Evolutionary conservation across 2,797 vertebrate species (phyloP).

Genomic region (Trachurus trachurus): DNA sequence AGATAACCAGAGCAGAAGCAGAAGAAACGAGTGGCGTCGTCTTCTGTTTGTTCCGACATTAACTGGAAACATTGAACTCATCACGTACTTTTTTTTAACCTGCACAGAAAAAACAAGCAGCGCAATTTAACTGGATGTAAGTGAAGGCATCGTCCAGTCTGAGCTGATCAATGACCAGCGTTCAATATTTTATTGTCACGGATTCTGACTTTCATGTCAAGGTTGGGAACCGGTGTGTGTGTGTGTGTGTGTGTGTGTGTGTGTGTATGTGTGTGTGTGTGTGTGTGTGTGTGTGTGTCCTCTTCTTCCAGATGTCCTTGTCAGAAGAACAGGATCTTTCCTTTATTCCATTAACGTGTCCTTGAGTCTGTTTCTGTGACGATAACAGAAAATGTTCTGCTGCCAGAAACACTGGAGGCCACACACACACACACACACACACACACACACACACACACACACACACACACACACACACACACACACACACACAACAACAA

Average conservation of each 20-base stretch:
- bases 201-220: conserved; percentile 21
- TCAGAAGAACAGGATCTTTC: conserved; percentile 40
- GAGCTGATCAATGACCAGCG: background rate
- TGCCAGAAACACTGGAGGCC: conserved; percentile 24
- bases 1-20: too few relatives aligned
- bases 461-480: too few relatives aligned
- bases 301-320: conserved; percentile 40
- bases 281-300: background rate
- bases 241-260: conserved; percentile 10
- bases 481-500: too few relatives aligned
- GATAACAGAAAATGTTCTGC: conserved; percentile 60
- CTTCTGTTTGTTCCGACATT: too few relatives aligned
- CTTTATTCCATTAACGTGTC: conserved; percentile 64
- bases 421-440: too few relatives aligned
- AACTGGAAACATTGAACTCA: background rate
- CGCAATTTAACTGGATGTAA: background rate
- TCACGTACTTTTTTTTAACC: too few relatives aligned
- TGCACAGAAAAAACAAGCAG: background rate
- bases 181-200: background rate
- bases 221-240: background rate
- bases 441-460: too few relatives aligned
- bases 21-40: too few relatives aligned
- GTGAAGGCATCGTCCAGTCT: background rate
- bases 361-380: conserved; percentile 61
- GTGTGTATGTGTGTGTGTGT: conserved; percentile 8